phyloP scores from a whole-genome alignment of 2,113 vertebrate species.

The Dicaeum eximium region DNA sequence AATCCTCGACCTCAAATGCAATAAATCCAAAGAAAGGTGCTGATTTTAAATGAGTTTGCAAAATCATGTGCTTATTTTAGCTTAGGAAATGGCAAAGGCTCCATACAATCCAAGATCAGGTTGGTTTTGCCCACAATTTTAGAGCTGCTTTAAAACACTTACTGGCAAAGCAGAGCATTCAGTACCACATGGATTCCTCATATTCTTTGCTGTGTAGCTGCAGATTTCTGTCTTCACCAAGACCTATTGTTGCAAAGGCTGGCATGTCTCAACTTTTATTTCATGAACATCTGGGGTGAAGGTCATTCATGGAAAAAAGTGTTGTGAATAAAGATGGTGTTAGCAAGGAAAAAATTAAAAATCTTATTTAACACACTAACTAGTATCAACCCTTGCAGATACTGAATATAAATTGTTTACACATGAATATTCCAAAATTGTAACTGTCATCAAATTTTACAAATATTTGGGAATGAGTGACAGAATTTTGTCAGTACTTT shows the following conservation, averaged over 20 bases:
- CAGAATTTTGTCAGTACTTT: not conserved
- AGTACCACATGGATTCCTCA: fast-evolving
- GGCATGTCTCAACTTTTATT: not conserved
- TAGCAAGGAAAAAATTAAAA: not conserved
- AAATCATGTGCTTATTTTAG: not conserved
- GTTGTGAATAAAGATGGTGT: fast-evolving
- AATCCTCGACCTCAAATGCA: not conserved
- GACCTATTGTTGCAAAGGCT: not conserved
- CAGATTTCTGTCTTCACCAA: not conserved
- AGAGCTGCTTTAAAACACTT: not conserved
- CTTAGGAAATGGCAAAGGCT: not conserved
- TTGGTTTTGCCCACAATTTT: not conserved
- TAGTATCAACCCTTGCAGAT: not conserved
- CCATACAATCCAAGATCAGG: not conserved
- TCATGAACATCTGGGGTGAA: not conserved
- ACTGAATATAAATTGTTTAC: not conserved
- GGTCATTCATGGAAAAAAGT: not conserved
- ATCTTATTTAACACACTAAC: not conserved
- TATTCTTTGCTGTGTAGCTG: not conserved
- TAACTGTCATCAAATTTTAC: not conserved
- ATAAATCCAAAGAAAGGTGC: not conserved
- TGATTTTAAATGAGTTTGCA: not conserved
- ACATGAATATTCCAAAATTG: not conserved
- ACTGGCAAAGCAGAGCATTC: not conserved
- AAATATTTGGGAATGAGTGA: not conserved